Percentiles rank a stretch among this genome's conserved stretches.
Evolutionary conservation across 2,888 invertebrate species (phyloP).

Genomic region (Noctua janthe): DNA sequence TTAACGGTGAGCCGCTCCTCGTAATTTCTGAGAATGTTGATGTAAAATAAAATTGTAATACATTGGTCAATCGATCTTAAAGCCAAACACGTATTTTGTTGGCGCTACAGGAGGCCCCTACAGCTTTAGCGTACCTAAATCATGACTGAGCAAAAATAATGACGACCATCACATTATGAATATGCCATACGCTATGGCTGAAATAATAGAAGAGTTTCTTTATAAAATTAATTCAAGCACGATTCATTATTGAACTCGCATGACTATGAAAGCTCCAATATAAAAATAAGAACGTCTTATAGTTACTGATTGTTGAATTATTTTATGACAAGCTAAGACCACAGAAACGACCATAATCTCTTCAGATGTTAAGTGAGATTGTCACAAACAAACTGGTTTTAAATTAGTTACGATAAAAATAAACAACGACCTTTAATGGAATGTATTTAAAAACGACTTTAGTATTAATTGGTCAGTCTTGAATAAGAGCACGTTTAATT

Average conservation of each 20-base stretch:
- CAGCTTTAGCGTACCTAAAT: conserved; percentile 69
- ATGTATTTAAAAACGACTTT: conserved; percentile 56
- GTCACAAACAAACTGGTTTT: conserved; percentile 54
- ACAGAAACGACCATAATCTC: conserved; percentile 42
- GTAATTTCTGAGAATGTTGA: conserved; percentile 52
- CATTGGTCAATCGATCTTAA: conserved; percentile 69
- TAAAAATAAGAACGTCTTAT: conserved; percentile 10
- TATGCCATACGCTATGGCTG: conserved; percentile 48
- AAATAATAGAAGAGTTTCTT: conserved; percentile 64
- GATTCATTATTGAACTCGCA: conserved; percentile 2
- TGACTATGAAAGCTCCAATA: not conserved
- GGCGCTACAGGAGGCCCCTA: conserved; percentile 70
- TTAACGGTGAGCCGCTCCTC: conserved; percentile 54
- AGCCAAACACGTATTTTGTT: conserved; percentile 65
- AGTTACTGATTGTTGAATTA: conserved; percentile 1
- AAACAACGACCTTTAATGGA: conserved; percentile 47
- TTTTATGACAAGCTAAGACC: conserved; percentile 26
- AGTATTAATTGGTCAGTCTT: conserved; percentile 59
- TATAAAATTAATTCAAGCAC: conserved; percentile 47
- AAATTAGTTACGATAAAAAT: conserved; percentile 58
- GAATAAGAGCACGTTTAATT: conserved; percentile 64
- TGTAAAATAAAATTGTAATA: conserved; percentile 60
- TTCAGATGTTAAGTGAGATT: conserved; percentile 48
- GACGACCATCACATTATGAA: conserved; percentile 60
- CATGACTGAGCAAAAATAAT: conserved; percentile 72